Evolutionary conservation across 2,797 vertebrate genomes (phyloP), one percentile per base, ranked within the genome.

Genomic region (Sebastes trivittatus): DNA sequence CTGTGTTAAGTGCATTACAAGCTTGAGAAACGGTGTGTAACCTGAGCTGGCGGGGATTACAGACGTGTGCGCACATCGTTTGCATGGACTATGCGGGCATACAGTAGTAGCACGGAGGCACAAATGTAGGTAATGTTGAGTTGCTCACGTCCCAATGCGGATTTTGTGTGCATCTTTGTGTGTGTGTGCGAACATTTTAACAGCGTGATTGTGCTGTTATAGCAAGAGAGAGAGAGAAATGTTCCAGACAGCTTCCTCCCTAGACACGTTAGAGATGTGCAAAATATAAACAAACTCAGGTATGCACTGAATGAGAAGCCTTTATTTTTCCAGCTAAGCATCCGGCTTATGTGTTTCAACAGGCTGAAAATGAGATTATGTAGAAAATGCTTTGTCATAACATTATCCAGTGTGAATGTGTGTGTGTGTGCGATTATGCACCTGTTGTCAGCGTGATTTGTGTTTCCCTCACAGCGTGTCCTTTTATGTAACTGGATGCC

Each of bases 21-120:
- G 89, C 83, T 77, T 55, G 78, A 75, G 81, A 80, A 67, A 71
- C 72, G 7, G 11, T 38, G 63, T 70, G 87, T 71, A 88, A 86
- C 80, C 80, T 29, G 84, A 92, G 83, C 90, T 36, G 42, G 2
- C 52, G 66, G 69, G 84, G 91, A 92, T 90, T 91, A 90, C 61
- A 75, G 55, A 58, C 16, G 0, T 20, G 63, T 42, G 25, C 68
- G 72, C 16, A 42, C 65, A 14, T 68, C 52, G 67, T 84, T 81
- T 85, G 80, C 78, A 80, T 77, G 34, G 22, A 22, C 68, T 3
- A 3, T 9, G 25, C 7, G 27, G 61, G 22, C 18, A 59, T 20
- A 36, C 38, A 55, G 72, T 0, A 32, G 81, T 69, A 72, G 32
- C 66, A 4, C 27, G 63, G 42, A 36, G 0, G 29, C 67, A 46